phyloP scores from a whole-genome alignment of 2,888 invertebrate genomes.

The Drosophila rubida region DNA sequence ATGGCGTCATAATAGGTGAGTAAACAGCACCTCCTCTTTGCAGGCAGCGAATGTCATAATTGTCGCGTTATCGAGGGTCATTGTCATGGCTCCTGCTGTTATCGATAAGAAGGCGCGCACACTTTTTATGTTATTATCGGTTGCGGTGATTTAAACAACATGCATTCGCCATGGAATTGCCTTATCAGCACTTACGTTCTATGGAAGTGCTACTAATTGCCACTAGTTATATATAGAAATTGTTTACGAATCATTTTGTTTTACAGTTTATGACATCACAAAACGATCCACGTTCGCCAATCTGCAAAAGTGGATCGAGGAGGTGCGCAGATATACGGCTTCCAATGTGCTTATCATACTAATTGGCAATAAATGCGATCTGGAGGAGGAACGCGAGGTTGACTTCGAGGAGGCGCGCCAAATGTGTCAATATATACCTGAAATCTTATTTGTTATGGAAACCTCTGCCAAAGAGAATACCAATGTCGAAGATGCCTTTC shows the following conservation, averaged over 20 bases:
- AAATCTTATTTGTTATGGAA: constrained; percentile 94
- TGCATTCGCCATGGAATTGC: constrained; percentile 24
- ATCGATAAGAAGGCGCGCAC: constrained; percentile 37
- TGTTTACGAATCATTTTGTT: constrained; percentile 7
- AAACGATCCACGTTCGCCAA: constrained; percentile 96
- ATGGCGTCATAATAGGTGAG: constrained; percentile 96
- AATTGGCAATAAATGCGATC: constrained; percentile 96
- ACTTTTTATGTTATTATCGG: constrained; percentile 43
- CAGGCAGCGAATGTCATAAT: constrained; percentile 15
- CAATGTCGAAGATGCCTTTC: constrained; percentile 95
- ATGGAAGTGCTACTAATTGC: constrained; percentile 20
- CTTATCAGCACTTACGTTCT: constrained; percentile 18
- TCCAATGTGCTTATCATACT: constrained; percentile 95
- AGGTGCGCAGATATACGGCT: constrained; percentile 96
- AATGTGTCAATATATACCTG: constrained; percentile 93
- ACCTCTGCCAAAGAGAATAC: constrained; percentile 96
- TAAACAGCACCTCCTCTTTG: constrained; percentile 38
- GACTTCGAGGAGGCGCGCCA: constrained; percentile 94
- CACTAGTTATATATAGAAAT: background rate
- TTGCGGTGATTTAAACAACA: constrained; percentile 54
- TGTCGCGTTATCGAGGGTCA: background rate
- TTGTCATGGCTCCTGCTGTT: constrained; percentile 22
- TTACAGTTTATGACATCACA: constrained; percentile 96
- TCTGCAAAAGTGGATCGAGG: constrained; percentile 97
- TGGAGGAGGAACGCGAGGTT: constrained; percentile 92